phyloP scores from a whole-genome alignment of 2,888 invertebrate species.

The Balanococcus diminutus region DNA sequence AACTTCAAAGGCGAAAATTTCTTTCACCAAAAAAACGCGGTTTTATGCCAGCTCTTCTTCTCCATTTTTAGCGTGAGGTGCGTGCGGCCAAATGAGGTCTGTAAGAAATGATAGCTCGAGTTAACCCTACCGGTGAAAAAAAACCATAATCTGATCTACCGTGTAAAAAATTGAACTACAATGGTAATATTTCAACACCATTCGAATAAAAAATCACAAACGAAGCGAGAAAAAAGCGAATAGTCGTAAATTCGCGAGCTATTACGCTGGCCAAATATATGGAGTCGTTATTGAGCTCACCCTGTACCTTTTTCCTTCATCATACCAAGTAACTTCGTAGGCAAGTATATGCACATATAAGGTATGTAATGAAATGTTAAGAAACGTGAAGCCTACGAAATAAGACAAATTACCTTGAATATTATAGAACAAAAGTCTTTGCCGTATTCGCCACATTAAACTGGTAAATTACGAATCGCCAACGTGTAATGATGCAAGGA shows the following conservation, averaged over 20 bases:
- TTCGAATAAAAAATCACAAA: neutral
- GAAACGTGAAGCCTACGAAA: too few species aligned
- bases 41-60: neutral
- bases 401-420: too few species aligned
- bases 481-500: too few species aligned
- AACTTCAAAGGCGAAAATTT: neutral
- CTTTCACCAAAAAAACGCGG: neutral
- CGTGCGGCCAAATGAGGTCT: neutral
- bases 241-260: conserved; percentile 4
- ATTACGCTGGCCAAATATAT: neutral
- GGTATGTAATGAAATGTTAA: too few species aligned
- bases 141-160: neutral
- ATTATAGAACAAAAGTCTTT: too few species aligned
- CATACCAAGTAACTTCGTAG: neutral
- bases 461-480: too few species aligned
- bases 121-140: conserved; percentile 4
- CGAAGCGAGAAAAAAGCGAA: neutral
- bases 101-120: neutral
- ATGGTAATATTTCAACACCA: neutral
- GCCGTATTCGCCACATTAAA: neutral
- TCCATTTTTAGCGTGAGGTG: neutral
- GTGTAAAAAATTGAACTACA: conserved; percentile 4
- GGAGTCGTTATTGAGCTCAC: neutral
- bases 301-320: neutral
- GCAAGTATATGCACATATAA: too few species aligned